Evolutionary conservation across 35 echinoderm and acorn worm species (phyloP).

Genomic region (Apostichopus californicus): DNA sequence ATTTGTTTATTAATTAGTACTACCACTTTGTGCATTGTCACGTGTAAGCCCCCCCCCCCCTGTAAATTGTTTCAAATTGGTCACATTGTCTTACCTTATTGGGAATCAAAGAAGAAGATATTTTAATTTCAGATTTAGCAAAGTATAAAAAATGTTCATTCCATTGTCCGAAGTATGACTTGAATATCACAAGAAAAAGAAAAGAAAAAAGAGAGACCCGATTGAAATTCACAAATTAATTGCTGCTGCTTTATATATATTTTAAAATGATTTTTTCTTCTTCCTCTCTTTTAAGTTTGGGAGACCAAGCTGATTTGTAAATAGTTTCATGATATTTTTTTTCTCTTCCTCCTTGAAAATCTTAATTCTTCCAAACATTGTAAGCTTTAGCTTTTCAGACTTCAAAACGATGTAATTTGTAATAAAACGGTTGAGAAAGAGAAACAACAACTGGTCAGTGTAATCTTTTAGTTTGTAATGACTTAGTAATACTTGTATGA

Average conservation of each 20-base stretch:
- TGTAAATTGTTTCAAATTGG: neutral
- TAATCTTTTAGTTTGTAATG: too few species aligned
- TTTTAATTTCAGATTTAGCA: neutral
- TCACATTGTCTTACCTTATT: neutral
- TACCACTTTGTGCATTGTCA: neutral
- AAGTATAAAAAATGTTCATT: neutral
- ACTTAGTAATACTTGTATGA: too few species aligned
- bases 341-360: constrained; percentile 22
- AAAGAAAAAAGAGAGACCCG: neutral
- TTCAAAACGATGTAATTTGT: constrained; percentile 33
- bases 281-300: neutral
- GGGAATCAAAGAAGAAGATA: neutral
- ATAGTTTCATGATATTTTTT: constrained; percentile 29
- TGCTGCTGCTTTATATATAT: constrained; percentile 19
- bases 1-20: neutral
- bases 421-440: constrained; percentile 35
- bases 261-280: neutral
- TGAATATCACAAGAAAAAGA: neutral
- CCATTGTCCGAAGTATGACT: neutral
- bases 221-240: neutral
- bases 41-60: neutral
- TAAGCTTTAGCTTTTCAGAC: constrained; percentile 43
- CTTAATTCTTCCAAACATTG: constrained; percentile 38
- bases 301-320: constrained; percentile 47
- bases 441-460: neutral